These are phyloP conservation scores for Pseudorhiza aurosa DNA, from an alignment of 30 jellyfish, hydroid and myxozoan genomes.

Conservation along the genomic window DNA sequence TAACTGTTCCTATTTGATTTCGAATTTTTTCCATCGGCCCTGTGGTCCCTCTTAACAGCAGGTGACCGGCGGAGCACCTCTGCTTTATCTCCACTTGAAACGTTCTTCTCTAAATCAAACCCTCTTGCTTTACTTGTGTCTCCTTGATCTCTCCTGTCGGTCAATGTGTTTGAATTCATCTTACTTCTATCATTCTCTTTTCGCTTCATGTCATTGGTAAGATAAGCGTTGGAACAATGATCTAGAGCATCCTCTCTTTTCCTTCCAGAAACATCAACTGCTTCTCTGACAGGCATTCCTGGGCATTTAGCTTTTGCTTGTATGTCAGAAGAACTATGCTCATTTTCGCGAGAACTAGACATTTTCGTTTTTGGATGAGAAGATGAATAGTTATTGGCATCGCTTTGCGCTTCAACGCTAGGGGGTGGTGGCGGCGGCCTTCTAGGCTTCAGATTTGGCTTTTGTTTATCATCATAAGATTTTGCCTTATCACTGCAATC, in stretches of 20 bases:
- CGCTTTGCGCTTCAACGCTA: not conserved
- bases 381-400: not conserved
- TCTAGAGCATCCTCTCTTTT: too few relatives aligned
- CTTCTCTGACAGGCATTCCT: not conserved
- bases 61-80: slow-evolving; percentile 7
- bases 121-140: too few relatives aligned
- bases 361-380: not conserved
- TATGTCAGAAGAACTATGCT: not conserved
- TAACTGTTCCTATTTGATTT: slow-evolving; percentile 43
- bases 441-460: slow-evolving; percentile 8
- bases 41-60: slow-evolving; percentile 3
- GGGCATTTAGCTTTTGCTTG: not conserved
- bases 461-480: not conserved
- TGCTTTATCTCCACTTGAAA: not conserved
- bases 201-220: not conserved
- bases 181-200: not conserved
- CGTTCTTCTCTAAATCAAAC: not conserved
- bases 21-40: not conserved
- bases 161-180: not conserved
- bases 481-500: too few relatives aligned
- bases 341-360: not conserved
- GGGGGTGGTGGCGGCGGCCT: slow-evolving; percentile 75
- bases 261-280: not conserved
- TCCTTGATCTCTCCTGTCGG: too few relatives aligned
- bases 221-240: not conserved